Evolutionary conservation across 2,888 invertebrate species (phyloP), one percentile per base, ranked within the genome.

Genomic region (Phrixothrix hirtus): DNA sequence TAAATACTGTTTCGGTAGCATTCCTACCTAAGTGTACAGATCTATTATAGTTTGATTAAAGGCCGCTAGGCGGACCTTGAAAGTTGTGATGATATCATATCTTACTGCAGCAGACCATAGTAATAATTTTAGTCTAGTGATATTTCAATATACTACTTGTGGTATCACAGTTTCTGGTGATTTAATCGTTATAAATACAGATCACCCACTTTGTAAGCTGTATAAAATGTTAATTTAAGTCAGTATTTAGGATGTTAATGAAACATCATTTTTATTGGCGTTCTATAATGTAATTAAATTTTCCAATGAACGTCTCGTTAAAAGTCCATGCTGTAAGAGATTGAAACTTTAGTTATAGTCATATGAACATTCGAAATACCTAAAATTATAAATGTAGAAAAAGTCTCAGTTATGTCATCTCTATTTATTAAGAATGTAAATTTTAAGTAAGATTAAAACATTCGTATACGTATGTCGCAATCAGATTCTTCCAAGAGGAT

Each of bases 81-180:
- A 71, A 74, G 76, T 76, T 85, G 86, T 86, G 86, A 86, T 86
- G 83, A 84, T 85, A 86, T 83, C 87, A 87, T 87, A 87, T 87
- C 87, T 83, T 81, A 83, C 83, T 83, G 82, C 81, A 67, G 60
- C 67, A 66, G 66, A 67, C 63, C 56, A 59, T 68, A 67, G 65
- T 62, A 66, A 65, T 65, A 64, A 63, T 51, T 42, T 58, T 55
- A 60, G 46, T 44, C 27, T 50, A 57, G 53, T 50, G 55, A 56
- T 57, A 54, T 58, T 59, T 56, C 58, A 60, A 57, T 58, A 59
- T n/a, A n/a, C n/a, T 69, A 64, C 69, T 69, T 67, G 65, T 66
- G 65, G 64, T 67, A 61, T 53, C 65, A 70, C 67, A 70, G 26
- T 67, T 71, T 43, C 69, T 67, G 69, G 75, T 75, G 74, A 75